Evolutionary conservation across 2,113 vertebrate species (phyloP).

Genomic region (Zosterops borbonicus): DNA sequence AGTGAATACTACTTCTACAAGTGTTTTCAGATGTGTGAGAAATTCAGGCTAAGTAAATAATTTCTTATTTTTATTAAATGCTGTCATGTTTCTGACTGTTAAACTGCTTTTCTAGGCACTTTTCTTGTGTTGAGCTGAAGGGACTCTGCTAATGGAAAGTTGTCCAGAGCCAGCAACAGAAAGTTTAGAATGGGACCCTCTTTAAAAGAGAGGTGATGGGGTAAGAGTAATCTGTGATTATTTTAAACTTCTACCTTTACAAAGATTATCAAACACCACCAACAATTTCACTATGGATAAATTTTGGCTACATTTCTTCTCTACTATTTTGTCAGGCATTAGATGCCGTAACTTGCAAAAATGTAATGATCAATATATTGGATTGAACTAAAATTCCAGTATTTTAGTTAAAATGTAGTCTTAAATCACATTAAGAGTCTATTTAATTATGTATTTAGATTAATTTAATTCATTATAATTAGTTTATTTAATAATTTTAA

Average conservation of each 20-base stretch:
- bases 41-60: not conserved
- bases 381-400: not conserved
- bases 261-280: not conserved
- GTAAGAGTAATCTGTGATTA: not conserved
- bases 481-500: not conserved
- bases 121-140: not conserved
- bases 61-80: not conserved
- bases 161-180: not conserved
- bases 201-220: not conserved
- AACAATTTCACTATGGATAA: not conserved
- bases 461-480: not conserved
- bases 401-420: not conserved
- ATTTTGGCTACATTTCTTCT: not conserved
- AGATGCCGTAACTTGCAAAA: not conserved
- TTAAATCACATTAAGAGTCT: not conserved
- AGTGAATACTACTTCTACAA: not conserved
- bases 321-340: not conserved
- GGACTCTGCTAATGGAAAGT: not conserved
- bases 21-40: not conserved
- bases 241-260: not conserved
- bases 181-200: not conserved
- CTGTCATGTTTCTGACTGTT: not conserved
- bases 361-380: not conserved
- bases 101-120: not conserved
- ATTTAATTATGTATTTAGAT: not conserved